Percentiles rank a stretch among this genome's conserved stretches.
Evolutionary conservation across 1,140 invertebrate genomes (phyloP).

Genomic region (Gonatopus flavifemur): DNA sequence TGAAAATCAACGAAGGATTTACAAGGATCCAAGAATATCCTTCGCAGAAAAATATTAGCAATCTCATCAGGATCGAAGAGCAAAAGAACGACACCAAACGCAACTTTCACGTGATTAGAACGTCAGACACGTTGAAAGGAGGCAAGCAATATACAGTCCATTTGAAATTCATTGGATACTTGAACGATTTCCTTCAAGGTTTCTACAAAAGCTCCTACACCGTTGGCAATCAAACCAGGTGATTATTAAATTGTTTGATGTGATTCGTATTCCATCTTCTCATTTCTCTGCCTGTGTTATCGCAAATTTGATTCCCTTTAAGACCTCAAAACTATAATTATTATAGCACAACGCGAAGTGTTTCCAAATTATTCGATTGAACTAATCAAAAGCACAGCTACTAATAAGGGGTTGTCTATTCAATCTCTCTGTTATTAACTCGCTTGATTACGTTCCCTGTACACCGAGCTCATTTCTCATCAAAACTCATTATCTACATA

Average conservation of each 20-base stretch:
- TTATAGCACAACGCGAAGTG: not conserved
- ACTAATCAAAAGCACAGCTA: slow-evolving; percentile 4
- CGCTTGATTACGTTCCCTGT: no score
- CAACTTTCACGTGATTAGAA: slow-evolving; percentile 74
- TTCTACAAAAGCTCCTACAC: slow-evolving; percentile 87
- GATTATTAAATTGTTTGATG: no score
- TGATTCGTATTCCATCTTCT: no score
- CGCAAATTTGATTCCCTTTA: no score
- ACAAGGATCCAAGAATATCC: slow-evolving; percentile 53
- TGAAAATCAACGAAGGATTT: slow-evolving; percentile 63
- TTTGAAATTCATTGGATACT: slow-evolving; percentile 69
- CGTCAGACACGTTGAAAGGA: slow-evolving; percentile 61
- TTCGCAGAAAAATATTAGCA: slow-evolving; percentile 40
- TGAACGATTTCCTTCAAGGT: slow-evolving; percentile 78
- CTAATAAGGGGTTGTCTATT: no score
- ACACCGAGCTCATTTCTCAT: no score
- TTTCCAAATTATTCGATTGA: not conserved
- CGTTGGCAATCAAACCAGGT: slow-evolving; percentile 70
- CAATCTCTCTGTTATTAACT: no score
- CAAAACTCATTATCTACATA: no score
- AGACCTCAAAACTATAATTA: not conserved
- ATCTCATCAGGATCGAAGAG: slow-evolving; percentile 42
- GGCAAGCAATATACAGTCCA: slow-evolving; percentile 68
- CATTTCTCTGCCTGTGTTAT: no score
- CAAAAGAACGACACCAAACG: slow-evolving; percentile 64